Evolutionary conservation across 2,797 vertebrate genomes (phyloP), one percentile per base, ranked within the genome.

Genomic region (Glyptemys insculpta): DNA sequence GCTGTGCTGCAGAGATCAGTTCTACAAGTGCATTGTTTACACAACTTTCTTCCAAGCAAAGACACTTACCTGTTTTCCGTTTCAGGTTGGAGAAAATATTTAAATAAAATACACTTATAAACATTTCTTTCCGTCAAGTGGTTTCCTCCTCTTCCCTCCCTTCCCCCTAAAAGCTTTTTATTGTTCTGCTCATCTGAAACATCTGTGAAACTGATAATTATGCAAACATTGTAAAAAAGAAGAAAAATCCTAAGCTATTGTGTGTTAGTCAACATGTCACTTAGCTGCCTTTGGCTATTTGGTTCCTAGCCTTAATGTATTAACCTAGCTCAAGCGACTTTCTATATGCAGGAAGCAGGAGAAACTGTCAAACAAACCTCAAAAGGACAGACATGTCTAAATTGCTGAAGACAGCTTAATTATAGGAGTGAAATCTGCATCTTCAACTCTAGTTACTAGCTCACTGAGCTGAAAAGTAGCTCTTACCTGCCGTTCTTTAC

Each of bases 81-180:
- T 97, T 97, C 95, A 96, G 96, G 82, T 93, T 97, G 97, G 98
- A 97, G 97, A 95, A 96, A 98, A 96, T 97, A 97, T 96, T 98
- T 97, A 98, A 98, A 98, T 98, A 98, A 97, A 98, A 95, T 83
- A 96, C 18, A 92, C 96, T 96, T 98, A 82, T 94, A 97, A 97
- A 97, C 86, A 94, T 84, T 94, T 96, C 85, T 16, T 89, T 92
- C 92, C 95, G 91, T 97, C 92, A 96, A 89, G 76, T 95, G 79
- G 87, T 44, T 96, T 88, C 83, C 56, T 79, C 52, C 88, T 34
- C 2, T 95, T 83, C 8, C 37, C 21, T 52, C n/a, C 82, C 80
- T 81, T 91, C 9, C 54, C 91, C 10, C 44, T 88, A 79, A 89
- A 81, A 92, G 57, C 79, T 74, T 85, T 81, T 93, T 52, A 81